These are phyloP conservation scores for Hemiscyllium ocellatum DNA, from an alignment of 2,113 vertebrate genomes.

Conservation along the genomic window DNA sequence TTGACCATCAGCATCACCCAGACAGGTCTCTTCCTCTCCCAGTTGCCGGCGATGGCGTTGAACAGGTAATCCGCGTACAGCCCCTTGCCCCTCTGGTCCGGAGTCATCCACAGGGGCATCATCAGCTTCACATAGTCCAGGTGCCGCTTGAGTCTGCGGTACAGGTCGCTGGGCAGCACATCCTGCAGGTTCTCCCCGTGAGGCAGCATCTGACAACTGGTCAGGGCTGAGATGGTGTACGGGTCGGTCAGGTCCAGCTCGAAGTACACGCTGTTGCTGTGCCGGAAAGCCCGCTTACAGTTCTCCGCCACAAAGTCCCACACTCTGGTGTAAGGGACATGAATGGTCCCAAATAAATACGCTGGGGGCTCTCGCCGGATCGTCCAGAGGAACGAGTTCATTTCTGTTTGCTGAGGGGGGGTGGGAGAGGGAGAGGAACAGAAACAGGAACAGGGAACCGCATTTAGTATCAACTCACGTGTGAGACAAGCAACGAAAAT, in stretches of 20 bases:
- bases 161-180: slow-evolving; percentile 81
- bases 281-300: slow-evolving; percentile 84
- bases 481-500: neutral
- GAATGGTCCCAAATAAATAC: slow-evolving; percentile 93
- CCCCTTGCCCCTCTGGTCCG: slow-evolving; percentile 83
- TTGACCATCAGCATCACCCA: slow-evolving; percentile 99
- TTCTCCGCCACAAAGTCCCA: slow-evolving; percentile 91
- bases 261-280: slow-evolving; percentile 81
- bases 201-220: slow-evolving; percentile 89
- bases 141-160: slow-evolving; percentile 91
- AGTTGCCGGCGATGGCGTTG: slow-evolving; percentile 92
- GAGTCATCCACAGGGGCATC: slow-evolving; percentile 95
- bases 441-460: neutral
- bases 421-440: slow-evolving; percentile 1
- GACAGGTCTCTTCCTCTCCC: slow-evolving; percentile 93
- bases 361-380: slow-evolving; percentile 74
- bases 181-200: slow-evolving; percentile 88
- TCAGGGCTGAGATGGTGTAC: slow-evolving; percentile 85
- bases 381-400: slow-evolving; percentile 95
- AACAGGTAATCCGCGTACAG: slow-evolving; percentile 94
- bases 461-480: neutral
- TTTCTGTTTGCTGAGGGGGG: slow-evolving; percentile 72
- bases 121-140: slow-evolving; percentile 95
- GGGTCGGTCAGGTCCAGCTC: slow-evolving; percentile 93
- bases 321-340: slow-evolving; percentile 90